phyloP scores from a whole-genome alignment of 2,113 vertebrate species.

The Malurus melanocephalus region DNA sequence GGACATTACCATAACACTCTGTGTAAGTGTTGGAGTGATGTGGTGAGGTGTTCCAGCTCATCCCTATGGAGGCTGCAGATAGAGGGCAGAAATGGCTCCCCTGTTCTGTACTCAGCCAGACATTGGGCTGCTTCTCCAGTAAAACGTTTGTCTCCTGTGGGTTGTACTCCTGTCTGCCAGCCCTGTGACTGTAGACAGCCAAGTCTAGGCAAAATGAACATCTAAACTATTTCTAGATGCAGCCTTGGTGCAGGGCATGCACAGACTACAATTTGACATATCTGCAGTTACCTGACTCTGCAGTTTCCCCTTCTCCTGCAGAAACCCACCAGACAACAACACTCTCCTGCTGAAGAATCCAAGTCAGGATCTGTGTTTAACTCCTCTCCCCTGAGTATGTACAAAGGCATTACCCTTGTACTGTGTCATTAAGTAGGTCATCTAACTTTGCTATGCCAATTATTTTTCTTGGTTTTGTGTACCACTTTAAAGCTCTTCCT shows the following conservation, averaged over 20 bases:
- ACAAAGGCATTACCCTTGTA: not conserved
- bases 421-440: not conserved
- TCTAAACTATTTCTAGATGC: not conserved
- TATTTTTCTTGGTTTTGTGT: not conserved
- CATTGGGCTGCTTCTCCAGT: not conserved
- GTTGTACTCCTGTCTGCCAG: not conserved
- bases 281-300: not conserved
- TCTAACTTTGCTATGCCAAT: not conserved
- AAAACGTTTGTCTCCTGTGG: not conserved
- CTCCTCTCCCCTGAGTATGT: not conserved
- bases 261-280: accelerated
- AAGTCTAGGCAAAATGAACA: not conserved
- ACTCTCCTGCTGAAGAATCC: not conserved
- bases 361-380: not conserved
- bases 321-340: not conserved
- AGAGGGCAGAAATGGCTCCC: not conserved
- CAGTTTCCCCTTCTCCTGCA: not conserved
- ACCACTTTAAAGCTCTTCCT: not conserved
- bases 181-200: not conserved
- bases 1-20: accelerated
- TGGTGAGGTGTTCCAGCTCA: not conserved
- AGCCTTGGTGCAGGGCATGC: accelerated
- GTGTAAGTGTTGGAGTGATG: not conserved
- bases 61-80: not conserved
- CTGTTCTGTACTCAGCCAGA: not conserved